Evolutionary conservation across 1,140 invertebrate genomes (phyloP).

Genomic region (Drosophila bifasciata): DNA sequence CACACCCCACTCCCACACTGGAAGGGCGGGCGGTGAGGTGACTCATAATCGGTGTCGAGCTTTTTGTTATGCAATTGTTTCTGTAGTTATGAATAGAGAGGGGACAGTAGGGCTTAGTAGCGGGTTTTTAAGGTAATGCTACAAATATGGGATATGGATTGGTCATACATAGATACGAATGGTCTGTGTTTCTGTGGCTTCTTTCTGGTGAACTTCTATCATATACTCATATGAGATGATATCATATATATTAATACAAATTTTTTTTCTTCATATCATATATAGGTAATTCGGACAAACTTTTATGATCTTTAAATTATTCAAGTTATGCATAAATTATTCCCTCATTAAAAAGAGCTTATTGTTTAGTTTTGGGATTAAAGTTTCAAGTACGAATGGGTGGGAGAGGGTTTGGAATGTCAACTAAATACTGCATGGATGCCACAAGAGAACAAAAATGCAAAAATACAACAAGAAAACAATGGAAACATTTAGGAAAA

Average conservation of each 20-base stretch:
- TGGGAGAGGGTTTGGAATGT: no score
- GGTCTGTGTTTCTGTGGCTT: no score
- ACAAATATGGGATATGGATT: no score
- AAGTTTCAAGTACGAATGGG: no score
- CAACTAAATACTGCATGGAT: conserved; percentile 36
- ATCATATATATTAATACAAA: neutral
- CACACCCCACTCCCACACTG: conserved; percentile 2
- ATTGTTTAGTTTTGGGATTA: conserved; percentile 37
- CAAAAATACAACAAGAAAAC: conserved; percentile 32
- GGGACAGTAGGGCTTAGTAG: no score
- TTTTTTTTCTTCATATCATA: conserved; percentile 21
- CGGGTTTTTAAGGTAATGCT: no score
- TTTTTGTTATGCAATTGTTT: no score
- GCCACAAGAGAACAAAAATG: neutral
- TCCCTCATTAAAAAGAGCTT: conserved; percentile 13
- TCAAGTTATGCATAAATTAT: conserved; percentile 31
- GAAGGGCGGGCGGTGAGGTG: no score
- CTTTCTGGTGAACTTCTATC: no score
- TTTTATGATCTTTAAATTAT: conserved; percentile 3
- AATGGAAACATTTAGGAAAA: conserved; percentile 6
- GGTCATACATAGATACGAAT: no score
- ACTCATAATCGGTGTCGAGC: no score
- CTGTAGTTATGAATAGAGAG: no score
- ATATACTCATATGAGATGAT: neutral
- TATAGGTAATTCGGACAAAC: conserved; percentile 50